These are phyloP conservation scores for Atta cephalotes DNA, from an alignment of 1,140 invertebrate species.

Conservation along the genomic window DNA sequence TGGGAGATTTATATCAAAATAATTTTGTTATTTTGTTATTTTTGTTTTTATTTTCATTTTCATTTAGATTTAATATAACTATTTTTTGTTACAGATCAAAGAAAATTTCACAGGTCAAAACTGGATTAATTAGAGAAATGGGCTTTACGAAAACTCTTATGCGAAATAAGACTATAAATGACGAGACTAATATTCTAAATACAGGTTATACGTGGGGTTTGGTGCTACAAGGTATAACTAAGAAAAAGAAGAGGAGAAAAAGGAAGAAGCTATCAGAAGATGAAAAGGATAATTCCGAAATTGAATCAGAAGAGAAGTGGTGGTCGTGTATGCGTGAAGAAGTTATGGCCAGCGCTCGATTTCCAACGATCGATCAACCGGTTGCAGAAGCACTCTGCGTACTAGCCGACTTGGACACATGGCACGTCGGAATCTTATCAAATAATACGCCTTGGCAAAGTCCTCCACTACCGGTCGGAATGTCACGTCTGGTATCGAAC, in stretches of 20 bases:
- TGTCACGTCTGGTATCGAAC: slow-evolving; percentile 93
- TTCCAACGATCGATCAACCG: slow-evolving; percentile 89
- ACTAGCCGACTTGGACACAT: slow-evolving; percentile 93
- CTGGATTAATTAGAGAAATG: slow-evolving; percentile 68
- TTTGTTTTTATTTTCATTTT: neutral
- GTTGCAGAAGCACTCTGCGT: slow-evolving; percentile 93
- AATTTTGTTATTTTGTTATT: neutral
- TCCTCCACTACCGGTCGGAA: slow-evolving; percentile 87
- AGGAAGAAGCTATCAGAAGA: slow-evolving; percentile 47
- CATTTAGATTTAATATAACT: neutral
- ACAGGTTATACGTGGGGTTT: slow-evolving; percentile 82
- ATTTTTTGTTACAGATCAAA: slow-evolving; percentile 75
- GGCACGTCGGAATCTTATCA: slow-evolving; percentile 88
- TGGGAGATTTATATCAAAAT: neutral
- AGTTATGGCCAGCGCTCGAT: slow-evolving; percentile 78
- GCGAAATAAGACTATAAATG: slow-evolving; percentile 70
- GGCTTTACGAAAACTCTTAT: slow-evolving; percentile 82
- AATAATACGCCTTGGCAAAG: slow-evolving; percentile 76
- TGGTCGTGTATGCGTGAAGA: slow-evolving; percentile 82
- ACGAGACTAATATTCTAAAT: slow-evolving; percentile 58
- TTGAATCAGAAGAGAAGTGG: slow-evolving; percentile 75
- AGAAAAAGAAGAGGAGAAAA: slow-evolving; percentile 72
- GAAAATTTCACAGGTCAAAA: slow-evolving; percentile 60
- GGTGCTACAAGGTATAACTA: slow-evolving; percentile 83
- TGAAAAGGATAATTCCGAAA: slow-evolving; percentile 27